Conservation (phyloP, 2,113 vertebrate species). For the Xyliphius kryptos region DNA sequence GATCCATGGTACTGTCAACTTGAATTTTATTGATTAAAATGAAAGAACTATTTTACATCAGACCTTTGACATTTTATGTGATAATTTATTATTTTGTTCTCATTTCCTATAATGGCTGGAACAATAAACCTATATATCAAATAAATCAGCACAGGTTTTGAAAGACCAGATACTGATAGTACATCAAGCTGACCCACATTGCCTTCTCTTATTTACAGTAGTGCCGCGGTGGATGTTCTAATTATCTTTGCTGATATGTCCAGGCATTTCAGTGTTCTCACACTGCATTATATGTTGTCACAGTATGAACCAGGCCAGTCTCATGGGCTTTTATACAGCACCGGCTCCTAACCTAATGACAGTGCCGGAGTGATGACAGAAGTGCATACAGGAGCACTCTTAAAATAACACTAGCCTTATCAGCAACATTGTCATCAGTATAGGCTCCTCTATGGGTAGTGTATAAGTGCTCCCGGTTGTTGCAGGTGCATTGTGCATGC, state of each 20-base stretch:
- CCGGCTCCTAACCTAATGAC: conserved; percentile 16
- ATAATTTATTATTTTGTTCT: conserved; percentile 43
- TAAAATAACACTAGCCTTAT: conserved; percentile 33
- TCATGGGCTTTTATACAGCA: conserved; percentile 21
- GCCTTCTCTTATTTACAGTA: conserved; percentile 1
- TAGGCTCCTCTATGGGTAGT: conserved; percentile 20
- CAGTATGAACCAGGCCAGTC: conserved; percentile 20
- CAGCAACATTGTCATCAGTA: conserved; percentile 15
- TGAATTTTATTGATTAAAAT: conserved; percentile 67
- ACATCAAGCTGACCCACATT: conserved; percentile 29
- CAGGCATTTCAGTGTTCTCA: conserved; percentile 22
- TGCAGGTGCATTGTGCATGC: conserved; percentile 18
- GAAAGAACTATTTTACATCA: conserved; percentile 49
- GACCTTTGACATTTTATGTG: conserved; percentile 60
- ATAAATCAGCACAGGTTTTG: conserved; percentile 14
- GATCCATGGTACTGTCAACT: conserved; percentile 24
- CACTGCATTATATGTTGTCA: conserved; percentile 22
- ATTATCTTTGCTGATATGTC: conserved; percentile 22
- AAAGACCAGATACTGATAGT: conserved; percentile 10
- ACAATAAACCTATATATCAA: conserved; percentile 20
- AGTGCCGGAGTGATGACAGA: conserved; percentile 25
- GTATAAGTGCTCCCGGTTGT: conserved; percentile 22
- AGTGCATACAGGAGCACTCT: conserved; percentile 21
- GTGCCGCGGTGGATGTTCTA: conserved; percentile 2
- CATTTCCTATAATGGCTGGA: conserved; percentile 9